phyloP scores from a whole-genome alignment of 2,113 vertebrate genomes.

The Alces alces region DNA sequence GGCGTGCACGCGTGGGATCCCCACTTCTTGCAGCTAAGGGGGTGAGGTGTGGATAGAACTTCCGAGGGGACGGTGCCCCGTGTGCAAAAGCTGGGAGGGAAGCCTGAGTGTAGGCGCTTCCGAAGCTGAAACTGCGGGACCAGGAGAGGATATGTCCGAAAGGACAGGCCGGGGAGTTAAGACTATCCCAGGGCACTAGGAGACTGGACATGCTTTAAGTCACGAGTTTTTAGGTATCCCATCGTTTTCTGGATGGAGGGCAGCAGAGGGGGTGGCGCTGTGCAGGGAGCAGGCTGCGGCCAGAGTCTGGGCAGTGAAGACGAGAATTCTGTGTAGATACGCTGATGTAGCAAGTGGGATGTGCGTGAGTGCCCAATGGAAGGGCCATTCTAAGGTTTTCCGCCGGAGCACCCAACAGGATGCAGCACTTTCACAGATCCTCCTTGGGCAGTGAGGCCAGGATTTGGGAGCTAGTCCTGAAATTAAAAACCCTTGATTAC shows the following conservation, averaged over 20 bases:
- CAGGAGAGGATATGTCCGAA: not conserved
- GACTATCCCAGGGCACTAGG: not conserved
- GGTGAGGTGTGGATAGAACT: not conserved
- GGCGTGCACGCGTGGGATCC: not conserved
- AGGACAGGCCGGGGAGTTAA: not conserved
- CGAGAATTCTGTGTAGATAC: not conserved
- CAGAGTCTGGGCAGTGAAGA: no score
- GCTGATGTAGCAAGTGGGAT: not conserved
- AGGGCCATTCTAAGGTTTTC: not conserved
- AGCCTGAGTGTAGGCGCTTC: not conserved
- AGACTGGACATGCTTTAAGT: not conserved
- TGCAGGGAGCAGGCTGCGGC: not conserved
- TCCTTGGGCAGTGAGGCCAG: conserved; percentile 53
- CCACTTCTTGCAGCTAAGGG: not conserved
- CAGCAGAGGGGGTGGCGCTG: no score
- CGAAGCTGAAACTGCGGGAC: not conserved
- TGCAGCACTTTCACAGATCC: conserved; percentile 69
- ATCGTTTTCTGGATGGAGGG: not conserved
- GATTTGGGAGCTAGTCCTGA: conserved; percentile 79
- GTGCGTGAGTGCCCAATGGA: not conserved
- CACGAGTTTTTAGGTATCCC: not conserved
- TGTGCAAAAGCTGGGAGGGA: not conserved
- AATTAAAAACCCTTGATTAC: conserved; percentile 51
- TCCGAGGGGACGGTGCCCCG: not conserved
- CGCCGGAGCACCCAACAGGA: not conserved